Evolutionary conservation across 2,797 vertebrate species (phyloP).

Genomic region (Sebastes baramenuke): DNA sequence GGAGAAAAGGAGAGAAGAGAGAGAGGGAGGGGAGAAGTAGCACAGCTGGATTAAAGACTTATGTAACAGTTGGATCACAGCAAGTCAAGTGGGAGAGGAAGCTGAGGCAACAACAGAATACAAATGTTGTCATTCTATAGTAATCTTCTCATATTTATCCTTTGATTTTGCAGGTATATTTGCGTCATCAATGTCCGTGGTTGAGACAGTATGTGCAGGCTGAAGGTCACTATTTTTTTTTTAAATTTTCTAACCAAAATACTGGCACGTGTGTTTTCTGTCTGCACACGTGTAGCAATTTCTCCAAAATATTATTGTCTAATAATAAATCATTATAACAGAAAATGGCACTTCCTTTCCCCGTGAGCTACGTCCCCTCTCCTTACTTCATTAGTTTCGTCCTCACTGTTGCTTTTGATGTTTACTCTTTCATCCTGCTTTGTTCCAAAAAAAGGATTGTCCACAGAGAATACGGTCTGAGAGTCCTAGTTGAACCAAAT

Average conservation of each 20-base stretch:
- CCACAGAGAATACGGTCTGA: background rate
- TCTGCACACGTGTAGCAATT: background rate
- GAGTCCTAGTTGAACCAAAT: background rate
- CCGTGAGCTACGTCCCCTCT: background rate
- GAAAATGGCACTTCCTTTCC: background rate
- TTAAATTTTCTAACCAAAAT: background rate
- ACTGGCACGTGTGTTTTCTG: background rate
- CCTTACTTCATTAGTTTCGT: conserved; percentile 2
- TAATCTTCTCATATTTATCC: conserved; percentile 17
- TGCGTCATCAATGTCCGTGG: conserved; percentile 1
- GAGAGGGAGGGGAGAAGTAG: conserved; percentile 45
- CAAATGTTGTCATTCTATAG: conserved; percentile 41
- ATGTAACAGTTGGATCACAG: conserved; percentile 73
- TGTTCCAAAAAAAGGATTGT: background rate
- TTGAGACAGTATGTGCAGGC: background rate
- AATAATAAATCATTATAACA: background rate
- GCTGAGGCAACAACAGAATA: conserved; percentile 54
- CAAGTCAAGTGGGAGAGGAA: conserved; percentile 56
- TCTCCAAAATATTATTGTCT: background rate
- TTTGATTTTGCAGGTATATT: conserved; percentile 24
- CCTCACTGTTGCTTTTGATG: conserved; percentile 16
- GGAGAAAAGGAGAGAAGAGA: conserved; percentile 25
- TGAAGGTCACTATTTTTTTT: conserved; percentile 7
- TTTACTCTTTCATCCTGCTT: conserved; percentile 6
- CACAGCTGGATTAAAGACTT: conserved; percentile 80